phyloP scores from a whole-genome alignment of 2,888 invertebrate genomes.

The Dicyrtoma fusca region DNA sequence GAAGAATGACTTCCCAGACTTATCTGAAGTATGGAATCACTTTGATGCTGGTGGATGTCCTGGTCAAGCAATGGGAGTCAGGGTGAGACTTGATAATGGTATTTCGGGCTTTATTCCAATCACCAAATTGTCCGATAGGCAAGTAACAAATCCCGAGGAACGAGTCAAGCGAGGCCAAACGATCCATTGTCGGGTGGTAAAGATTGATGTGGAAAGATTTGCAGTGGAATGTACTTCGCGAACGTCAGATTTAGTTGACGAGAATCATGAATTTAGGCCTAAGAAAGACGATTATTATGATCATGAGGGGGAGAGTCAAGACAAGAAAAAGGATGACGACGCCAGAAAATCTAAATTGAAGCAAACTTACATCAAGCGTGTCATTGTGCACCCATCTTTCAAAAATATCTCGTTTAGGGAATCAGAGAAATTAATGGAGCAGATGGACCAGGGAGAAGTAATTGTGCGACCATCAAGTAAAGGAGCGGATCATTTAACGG shows the following conservation, averaged over 20 bases:
- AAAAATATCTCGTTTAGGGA: slow-evolving; percentile 93
- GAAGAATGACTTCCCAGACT: slow-evolving; percentile 92
- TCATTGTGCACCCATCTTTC: slow-evolving; percentile 97
- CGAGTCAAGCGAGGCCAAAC: slow-evolving; percentile 82
- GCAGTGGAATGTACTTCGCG: slow-evolving; percentile 91
- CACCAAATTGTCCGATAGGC: slow-evolving; percentile 86
- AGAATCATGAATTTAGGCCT: slow-evolving; percentile 83
- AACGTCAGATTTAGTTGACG: slow-evolving; percentile 87
- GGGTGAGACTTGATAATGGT: slow-evolving; percentile 87
- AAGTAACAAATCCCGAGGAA: slow-evolving; percentile 90
- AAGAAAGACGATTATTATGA: slow-evolving; percentile 90
- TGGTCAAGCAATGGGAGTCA: slow-evolving; percentile 91
- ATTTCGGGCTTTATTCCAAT: slow-evolving; percentile 91
- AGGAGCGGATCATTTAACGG: slow-evolving; percentile 92
- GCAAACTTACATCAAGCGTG: slow-evolving; percentile 83
- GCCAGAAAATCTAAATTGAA: slow-evolving; percentile 79
- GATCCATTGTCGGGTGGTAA: slow-evolving; percentile 86
- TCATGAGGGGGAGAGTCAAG: slow-evolving; percentile 78
- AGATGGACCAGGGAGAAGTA: slow-evolving; percentile 95
- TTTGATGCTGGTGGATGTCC: slow-evolving; percentile 95
- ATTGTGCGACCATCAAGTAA: slow-evolving; percentile 96
- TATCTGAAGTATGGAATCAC: slow-evolving; percentile 96
- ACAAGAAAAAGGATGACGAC: slow-evolving; percentile 76
- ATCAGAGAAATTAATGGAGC: slow-evolving; percentile 86
- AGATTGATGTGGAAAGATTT: slow-evolving; percentile 93